phyloP scores from a whole-genome alignment of 2,113 vertebrate species.

The Baryphthengus martii region DNA sequence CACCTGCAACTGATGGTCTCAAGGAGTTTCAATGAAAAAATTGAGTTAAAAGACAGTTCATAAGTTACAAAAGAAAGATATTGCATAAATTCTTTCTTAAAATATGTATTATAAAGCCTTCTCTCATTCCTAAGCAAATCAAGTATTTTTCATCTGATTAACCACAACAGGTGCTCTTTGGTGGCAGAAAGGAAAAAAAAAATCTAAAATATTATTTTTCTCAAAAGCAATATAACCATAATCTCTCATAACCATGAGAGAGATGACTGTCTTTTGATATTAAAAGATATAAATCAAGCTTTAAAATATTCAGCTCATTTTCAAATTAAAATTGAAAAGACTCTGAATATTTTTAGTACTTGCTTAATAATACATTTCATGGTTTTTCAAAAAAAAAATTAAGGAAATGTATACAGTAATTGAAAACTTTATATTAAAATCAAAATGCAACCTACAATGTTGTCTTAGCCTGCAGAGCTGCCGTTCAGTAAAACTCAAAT shows the following conservation, averaged over 20 bases:
- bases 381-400: neutral
- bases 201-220: neutral
- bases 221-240: neutral
- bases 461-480: neutral
- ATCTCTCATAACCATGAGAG: no score
- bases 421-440: neutral
- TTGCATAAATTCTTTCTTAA: neutral
- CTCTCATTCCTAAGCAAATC: neutral
- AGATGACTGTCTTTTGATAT: neutral
- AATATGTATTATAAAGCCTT: neutral
- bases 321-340: neutral
- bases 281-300: neutral
- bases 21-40: neutral
- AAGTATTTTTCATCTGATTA: neutral
- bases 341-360: neutral
- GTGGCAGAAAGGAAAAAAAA: neutral
- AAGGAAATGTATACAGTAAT: neutral
- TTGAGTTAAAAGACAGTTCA: neutral
- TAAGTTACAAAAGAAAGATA: neutral
- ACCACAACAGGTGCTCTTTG: neutral
- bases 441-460: neutral
- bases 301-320: neutral
- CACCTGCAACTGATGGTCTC: neutral
- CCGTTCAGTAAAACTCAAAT: neutral
- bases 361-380: neutral